phyloP scores from a whole-genome alignment of 2,888 invertebrate species.

The Choreutis nemorana region DNA sequence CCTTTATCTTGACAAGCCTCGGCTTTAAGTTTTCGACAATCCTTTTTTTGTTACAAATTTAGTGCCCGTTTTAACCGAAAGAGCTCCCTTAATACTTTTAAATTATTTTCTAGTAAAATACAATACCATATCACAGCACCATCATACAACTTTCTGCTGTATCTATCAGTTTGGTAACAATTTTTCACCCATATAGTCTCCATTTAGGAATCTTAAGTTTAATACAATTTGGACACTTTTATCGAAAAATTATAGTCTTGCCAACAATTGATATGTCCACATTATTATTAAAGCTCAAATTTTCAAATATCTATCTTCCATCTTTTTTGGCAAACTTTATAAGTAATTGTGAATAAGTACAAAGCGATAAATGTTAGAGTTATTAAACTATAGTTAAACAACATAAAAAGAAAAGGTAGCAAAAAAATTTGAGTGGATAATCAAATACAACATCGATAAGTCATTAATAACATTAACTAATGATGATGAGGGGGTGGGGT shows the following conservation, averaged over 20 bases:
- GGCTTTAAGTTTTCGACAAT: no score
- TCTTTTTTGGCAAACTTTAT: conserved; percentile 11
- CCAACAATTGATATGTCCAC: conserved; percentile 38
- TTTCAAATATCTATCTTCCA: conserved; percentile 20
- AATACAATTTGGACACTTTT: conserved; percentile 30
- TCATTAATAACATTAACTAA: no score
- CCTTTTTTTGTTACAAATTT: no score
- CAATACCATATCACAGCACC: conserved; percentile 49
- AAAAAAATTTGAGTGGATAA: no score
- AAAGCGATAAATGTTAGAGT: no score
- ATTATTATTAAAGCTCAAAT: conserved; percentile 46
- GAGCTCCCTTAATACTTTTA: conserved; percentile 21
- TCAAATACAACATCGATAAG: conserved; percentile 34
- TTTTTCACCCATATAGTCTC: conserved; percentile 18
- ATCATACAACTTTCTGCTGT: conserved; percentile 34
- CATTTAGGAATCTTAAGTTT: conserved; percentile 20
- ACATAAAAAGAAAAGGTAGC: no score
- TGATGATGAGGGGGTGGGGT: conserved; percentile 31
- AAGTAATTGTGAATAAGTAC: conserved; percentile 32
- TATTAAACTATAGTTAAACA: no score
- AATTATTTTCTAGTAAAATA: conserved; percentile 27
- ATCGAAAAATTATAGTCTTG: conserved; percentile 17
- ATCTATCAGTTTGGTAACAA: conserved; percentile 29
- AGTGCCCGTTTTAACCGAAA: conserved; percentile 19
- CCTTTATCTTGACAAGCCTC: no score